Conservation (phyloP, 2,797 vertebrate species). For the Xiphorhynchus erythropygius region DNA sequence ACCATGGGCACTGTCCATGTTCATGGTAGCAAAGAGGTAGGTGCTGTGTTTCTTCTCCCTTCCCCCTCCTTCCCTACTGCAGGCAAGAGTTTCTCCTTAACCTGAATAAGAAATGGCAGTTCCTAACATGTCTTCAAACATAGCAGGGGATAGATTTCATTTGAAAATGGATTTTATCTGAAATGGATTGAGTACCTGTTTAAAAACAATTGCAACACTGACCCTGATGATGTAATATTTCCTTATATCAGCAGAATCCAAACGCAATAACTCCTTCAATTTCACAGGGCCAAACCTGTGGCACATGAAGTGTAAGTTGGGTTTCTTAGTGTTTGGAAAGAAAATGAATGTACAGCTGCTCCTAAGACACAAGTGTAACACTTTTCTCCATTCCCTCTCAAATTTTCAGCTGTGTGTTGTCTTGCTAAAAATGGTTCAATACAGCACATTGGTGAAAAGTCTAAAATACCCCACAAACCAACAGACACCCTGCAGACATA, state of each 20-base stretch:
- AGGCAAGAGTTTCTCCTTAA: not conserved
- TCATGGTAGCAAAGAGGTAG: not conserved
- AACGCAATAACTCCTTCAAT: not conserved
- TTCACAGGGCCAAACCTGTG: not conserved
- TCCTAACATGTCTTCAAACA: not conserved
- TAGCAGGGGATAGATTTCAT: not conserved
- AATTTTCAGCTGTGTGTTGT: not conserved
- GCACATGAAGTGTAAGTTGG: not conserved
- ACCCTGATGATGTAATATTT: not conserved
- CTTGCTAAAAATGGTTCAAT: not conserved
- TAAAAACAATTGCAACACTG: not conserved
- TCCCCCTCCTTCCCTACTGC: not conserved
- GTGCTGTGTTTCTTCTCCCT: not conserved
- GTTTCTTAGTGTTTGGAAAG: not conserved
- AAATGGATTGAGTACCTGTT: not conserved
- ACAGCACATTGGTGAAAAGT: not conserved
- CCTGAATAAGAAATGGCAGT: not conserved
- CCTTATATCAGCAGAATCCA: not conserved
- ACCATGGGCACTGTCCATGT: accelerated
- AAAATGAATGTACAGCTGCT: not conserved
- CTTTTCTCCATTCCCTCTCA: not conserved
- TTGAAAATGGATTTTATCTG: not conserved
- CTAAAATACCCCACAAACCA: not conserved
- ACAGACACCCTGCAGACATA: not conserved
- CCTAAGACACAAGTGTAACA: not conserved